Conservation (phyloP, 1,140 invertebrate genomes). For the Dendrolimus punctatus region DNA sequence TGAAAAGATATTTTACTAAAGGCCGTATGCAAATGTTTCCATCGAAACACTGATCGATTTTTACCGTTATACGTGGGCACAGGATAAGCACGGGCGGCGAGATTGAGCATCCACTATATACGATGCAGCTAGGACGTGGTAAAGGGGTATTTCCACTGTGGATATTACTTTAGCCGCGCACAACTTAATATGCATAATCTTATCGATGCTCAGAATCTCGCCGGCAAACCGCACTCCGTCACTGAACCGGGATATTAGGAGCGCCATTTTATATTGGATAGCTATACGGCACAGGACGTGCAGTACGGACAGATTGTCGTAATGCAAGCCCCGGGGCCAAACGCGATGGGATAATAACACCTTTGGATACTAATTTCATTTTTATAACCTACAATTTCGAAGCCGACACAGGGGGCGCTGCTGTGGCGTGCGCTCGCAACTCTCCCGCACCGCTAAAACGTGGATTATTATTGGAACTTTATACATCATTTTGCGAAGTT, state of each 20-base stretch:
- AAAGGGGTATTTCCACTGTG: constrained; percentile 53
- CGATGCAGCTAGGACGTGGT: constrained; percentile 21
- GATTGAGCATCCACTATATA: constrained; percentile 24
- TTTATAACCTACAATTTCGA: constrained; percentile 73
- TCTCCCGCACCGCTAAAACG: constrained; percentile 56
- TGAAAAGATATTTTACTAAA: no score
- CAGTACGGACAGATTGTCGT: constrained; percentile 71
- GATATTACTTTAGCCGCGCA: constrained; percentile 63
- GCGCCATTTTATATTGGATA: constrained; percentile 70
- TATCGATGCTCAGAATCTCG: constrained; percentile 65
- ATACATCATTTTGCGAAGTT: constrained; percentile 68
- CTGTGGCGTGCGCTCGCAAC: constrained; percentile 63
- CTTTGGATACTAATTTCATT: constrained; percentile 74
- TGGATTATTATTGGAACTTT: constrained; percentile 61
- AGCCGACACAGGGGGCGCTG: constrained; percentile 69
- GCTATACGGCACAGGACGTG: constrained; percentile 67
- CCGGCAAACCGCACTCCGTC: constrained; percentile 56
- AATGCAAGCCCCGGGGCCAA: constrained; percentile 69
- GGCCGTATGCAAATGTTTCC: constrained; percentile 26
- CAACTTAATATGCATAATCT: constrained; percentile 72
- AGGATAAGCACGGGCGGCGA: constrained; percentile 29
- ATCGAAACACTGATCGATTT: constrained; percentile 15
- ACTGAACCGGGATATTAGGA: constrained; percentile 66
- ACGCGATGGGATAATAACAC: constrained; percentile 73
- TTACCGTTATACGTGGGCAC: constrained; percentile 24